Evolutionary conservation across 2,113 vertebrate genomes (phyloP), one percentile per base, ranked within the genome.

Genomic region (Neopipo cinnamomea): DNA sequence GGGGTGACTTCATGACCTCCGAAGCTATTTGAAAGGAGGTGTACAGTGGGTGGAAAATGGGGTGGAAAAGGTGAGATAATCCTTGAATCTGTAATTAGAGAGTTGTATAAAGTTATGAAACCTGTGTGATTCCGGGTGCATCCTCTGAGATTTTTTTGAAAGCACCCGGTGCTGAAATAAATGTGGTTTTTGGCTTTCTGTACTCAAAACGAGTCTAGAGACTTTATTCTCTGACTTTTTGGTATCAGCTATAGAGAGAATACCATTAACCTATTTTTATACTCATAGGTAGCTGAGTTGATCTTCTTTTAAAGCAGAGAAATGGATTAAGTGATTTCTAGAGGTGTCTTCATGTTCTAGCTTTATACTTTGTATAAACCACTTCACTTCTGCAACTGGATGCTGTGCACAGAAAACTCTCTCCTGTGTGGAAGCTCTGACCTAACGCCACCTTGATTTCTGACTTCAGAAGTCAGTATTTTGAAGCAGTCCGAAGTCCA

Each of bases 391-490:
- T 74, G 55, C 33, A 78, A 20, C 9, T 14, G 19, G 8, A 55
- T 49, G 33, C 3, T 27, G 27, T 12, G 22, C 33, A 44, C 30
- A 61, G 59, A 71, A 71, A 63, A 47, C 17, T 37, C 30, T 71
- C 8, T 39, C 12, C 33, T 25, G 4, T 20, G 71, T 12, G 7
- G 24, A 71, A 92, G 56, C 8, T 67, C 3, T 91, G 11, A 67
- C 25, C 6, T 47, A 39, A 42, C 3, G 39, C 1, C 30, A 52
- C 16, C 8, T 74, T 0, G 0, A 46, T 35, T 83, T 82, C 58
- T 76, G n/a, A 61, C n/a, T 47, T 66, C 13, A 65, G 46, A 7
- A 31, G 24, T 12, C 46, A 52, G 59, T 33, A 52, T 42, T 93
- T 17, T 63, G 20, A 91, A 81, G 55, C 6, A 53, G 58, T 44